Evolutionary conservation across 2,797 vertebrate species (phyloP).

Genomic region (Threskiornis aethiopicus): DNA sequence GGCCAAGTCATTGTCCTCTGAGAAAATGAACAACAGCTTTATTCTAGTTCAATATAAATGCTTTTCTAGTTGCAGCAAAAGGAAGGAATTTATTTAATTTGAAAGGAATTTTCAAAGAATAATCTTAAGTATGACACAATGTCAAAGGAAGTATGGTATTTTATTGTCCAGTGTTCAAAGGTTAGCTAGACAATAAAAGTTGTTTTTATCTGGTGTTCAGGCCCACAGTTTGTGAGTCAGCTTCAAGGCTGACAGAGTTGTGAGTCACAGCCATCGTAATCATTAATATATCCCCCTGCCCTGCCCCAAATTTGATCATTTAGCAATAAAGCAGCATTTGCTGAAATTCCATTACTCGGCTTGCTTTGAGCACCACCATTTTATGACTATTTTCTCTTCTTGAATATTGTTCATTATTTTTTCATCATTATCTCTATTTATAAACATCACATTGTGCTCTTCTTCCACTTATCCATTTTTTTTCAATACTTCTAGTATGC

Average conservation of each 20-base stretch:
- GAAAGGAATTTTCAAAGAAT: slow-evolving; percentile 62
- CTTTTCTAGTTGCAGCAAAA: slow-evolving; percentile 64
- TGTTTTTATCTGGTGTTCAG: not conserved
- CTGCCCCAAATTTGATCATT: not conserved
- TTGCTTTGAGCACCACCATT: not conserved
- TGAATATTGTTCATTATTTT: not conserved
- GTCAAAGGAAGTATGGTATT: slow-evolving; percentile 57
- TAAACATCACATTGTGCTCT: not conserved
- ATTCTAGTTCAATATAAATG: slow-evolving; percentile 61
- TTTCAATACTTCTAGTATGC: not conserved
- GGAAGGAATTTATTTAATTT: slow-evolving; percentile 55
- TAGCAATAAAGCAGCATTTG: not conserved
- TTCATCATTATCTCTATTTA: not conserved
- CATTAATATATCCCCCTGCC: not conserved
- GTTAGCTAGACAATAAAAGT: slow-evolving; percentile 25
- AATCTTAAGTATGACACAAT: slow-evolving; percentile 29
- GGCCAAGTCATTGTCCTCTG: slow-evolving; percentile 20
- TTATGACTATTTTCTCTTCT: not conserved
- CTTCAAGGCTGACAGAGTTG: not conserved
- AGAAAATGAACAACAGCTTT: slow-evolving; percentile 63
- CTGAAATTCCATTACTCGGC: not conserved
- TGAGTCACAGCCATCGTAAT: not conserved
- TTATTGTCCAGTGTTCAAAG: slow-evolving; percentile 49
- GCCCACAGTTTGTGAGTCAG: not conserved
- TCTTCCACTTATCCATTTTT: not conserved